Percentiles rank a stretch among this genome's conserved stretches.
These are phyloP conservation scores for Eupithecia pulchellata DNA, from an alignment of 2,888 invertebrate genomes.

Conservation along the genomic window DNA sequence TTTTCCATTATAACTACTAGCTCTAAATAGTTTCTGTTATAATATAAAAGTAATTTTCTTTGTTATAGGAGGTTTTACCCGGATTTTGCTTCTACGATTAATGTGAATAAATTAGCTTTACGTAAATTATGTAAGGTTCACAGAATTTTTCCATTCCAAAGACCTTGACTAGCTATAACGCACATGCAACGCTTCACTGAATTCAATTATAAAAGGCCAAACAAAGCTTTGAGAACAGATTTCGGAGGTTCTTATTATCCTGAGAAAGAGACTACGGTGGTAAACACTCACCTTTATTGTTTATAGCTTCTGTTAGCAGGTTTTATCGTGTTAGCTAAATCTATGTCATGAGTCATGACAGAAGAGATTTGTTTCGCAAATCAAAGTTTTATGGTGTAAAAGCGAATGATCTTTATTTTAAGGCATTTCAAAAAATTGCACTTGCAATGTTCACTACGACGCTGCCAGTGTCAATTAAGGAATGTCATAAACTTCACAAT, in stretches of 20 bases:
- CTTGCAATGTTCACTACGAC: too few relatives aligned
- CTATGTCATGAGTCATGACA: neutral
- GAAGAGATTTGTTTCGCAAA: too few relatives aligned
- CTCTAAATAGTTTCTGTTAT: too few relatives aligned
- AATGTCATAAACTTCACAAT: too few relatives aligned
- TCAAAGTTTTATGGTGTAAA: too few relatives aligned
- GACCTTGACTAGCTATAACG: conserved; percentile 37
- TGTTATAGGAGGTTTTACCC: too few relatives aligned
- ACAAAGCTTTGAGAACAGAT: conserved; percentile 25
- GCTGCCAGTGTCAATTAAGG: too few relatives aligned
- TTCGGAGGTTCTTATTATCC: conserved; percentile 3
- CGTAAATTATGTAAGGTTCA: conserved; percentile 28
- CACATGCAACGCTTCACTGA: conserved; percentile 40
- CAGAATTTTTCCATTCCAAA: conserved; percentile 38
- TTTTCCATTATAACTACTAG: too few relatives aligned
- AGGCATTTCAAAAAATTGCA: too few relatives aligned
- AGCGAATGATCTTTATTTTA: too few relatives aligned
- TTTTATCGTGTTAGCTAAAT: neutral
- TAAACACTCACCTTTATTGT: neutral
- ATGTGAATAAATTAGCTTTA: neutral
- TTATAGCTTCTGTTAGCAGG: neutral
- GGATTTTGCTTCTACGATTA: neutral
- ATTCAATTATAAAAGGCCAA: conserved; percentile 48
- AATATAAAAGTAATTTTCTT: neutral
- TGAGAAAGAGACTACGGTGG: neutral